A percentile compares a stretch with the other conserved stretches of the same genome.
These are phyloP conservation scores for Cataglyphis altisquamis DNA, from an alignment of 2,888 invertebrate genomes.

Conservation along the genomic window DNA sequence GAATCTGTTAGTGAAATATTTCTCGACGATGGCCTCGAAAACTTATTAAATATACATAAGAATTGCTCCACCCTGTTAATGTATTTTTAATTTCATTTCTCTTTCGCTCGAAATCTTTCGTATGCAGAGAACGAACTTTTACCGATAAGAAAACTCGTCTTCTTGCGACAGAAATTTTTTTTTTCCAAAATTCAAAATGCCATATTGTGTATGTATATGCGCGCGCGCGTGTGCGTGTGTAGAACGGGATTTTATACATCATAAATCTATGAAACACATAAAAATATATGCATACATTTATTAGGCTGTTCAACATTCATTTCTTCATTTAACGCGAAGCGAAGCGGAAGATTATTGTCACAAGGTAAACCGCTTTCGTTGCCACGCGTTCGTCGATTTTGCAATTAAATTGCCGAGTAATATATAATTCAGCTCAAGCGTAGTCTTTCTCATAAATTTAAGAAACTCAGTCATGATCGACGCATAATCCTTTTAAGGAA, in stretches of 20 bases:
- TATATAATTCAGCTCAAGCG: conserved; percentile 14
- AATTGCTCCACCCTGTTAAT: not conserved
- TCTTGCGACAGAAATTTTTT: conserved; percentile 15
- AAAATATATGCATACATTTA: not conserved
- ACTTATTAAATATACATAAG: not conserved
- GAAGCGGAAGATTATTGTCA: conserved; percentile 42
- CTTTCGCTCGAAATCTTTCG: not conserved
- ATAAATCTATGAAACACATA: not conserved
- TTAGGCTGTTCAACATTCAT: not conserved
- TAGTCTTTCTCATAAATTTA: not conserved
- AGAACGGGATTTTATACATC: conserved; percentile 12
- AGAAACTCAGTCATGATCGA: not conserved
- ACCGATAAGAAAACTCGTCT: not conserved
- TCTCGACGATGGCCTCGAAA: not conserved
- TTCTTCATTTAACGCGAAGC: conserved; percentile 17
- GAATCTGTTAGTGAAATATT: not conserved
- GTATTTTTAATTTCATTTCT: not conserved
- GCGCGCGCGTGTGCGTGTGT: not conserved
- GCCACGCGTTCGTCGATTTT: conserved; percentile 9
- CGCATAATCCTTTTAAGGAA: not conserved
- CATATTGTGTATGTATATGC: not conserved
- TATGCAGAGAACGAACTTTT: not conserved
- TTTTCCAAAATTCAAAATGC: not conserved
- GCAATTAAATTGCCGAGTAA: conserved; percentile 29
- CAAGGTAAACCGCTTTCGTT: conserved; percentile 52